phyloP scores from a whole-genome alignment of 2,113 vertebrate species.

The Xenopus borealis region DNA sequence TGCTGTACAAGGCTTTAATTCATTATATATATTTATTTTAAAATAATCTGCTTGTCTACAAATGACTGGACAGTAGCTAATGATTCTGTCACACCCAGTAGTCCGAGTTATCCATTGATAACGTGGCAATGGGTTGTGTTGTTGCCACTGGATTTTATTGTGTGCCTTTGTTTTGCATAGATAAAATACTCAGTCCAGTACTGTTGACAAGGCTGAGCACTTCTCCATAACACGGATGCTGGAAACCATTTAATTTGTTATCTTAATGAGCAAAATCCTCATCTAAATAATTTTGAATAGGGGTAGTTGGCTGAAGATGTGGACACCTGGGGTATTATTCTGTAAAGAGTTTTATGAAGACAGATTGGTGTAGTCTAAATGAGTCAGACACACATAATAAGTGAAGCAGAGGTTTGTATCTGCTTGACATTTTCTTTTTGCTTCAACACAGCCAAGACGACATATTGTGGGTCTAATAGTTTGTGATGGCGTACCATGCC shows the following conservation, averaged over 20 bases:
- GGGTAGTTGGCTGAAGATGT: conserved; percentile 31
- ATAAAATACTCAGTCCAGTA: conserved; percentile 32
- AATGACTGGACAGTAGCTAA: not conserved
- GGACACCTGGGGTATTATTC: conserved; percentile 34
- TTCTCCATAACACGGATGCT: conserved; percentile 35
- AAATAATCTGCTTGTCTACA: not conserved
- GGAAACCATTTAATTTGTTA: conserved; percentile 34
- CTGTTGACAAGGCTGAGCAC: conserved; percentile 50
- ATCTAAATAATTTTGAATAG: conserved; percentile 39
- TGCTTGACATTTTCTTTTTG: conserved; percentile 24
- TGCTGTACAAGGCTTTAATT: conserved; percentile 7
- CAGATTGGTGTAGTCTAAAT: conserved; percentile 33
- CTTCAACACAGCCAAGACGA: conserved; percentile 30
- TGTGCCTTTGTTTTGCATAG: conserved; percentile 54
- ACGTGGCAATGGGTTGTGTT: conserved; percentile 20
- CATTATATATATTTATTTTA: not conserved
- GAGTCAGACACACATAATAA: conserved; percentile 22
- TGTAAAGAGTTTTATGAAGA: conserved; percentile 25
- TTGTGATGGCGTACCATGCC: conserved; percentile 32
- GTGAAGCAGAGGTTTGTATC: conserved; percentile 10
- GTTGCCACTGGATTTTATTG: conserved; percentile 35
- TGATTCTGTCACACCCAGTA: conserved; percentile 48
- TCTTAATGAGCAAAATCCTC: conserved; percentile 32
- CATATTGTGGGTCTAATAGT: conserved; percentile 41
- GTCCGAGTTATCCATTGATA: conserved; percentile 21